These are phyloP conservation scores for Pseudomyrmex dendroicus DNA, from an alignment of 1,140 invertebrate species.

Conservation along the genomic window DNA sequence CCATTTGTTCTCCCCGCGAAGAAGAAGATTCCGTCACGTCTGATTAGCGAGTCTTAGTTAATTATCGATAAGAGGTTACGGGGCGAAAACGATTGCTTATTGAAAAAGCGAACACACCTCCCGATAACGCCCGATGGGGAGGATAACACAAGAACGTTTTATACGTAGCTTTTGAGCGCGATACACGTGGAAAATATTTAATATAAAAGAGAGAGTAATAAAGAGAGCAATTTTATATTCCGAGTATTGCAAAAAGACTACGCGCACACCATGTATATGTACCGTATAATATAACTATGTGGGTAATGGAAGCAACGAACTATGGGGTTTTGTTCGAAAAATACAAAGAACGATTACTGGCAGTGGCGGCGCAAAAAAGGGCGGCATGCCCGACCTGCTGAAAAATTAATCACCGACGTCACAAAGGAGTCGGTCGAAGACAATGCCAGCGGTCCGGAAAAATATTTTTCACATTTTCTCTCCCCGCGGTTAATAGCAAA, in stretches of 20 bases:
- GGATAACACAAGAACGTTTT: not conserved
- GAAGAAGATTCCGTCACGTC: slow-evolving; percentile 20
- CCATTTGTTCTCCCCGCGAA: slow-evolving; percentile 77
- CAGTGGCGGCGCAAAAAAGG: slow-evolving; percentile 48
- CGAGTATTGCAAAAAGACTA: slow-evolving; percentile 33
- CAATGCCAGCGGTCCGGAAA: slow-evolving; percentile 75
- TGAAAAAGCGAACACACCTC: too few relatives aligned
- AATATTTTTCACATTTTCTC: slow-evolving; percentile 75
- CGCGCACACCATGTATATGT: not conserved
- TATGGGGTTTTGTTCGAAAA: slow-evolving; percentile 57
- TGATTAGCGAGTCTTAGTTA: slow-evolving; percentile 60
- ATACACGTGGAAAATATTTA: slow-evolving; percentile 34
- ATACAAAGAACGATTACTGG: slow-evolving; percentile 60
- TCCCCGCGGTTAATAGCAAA: slow-evolving; percentile 57
- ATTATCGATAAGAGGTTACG: slow-evolving; percentile 50
- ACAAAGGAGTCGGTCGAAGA: slow-evolving; percentile 73
- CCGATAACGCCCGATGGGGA: not conserved
- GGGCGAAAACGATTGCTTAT: not conserved
- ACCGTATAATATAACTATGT: slow-evolving; percentile 51
- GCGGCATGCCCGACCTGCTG: slow-evolving; percentile 54
- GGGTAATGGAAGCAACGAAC: slow-evolving; percentile 59
- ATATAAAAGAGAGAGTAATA: slow-evolving; percentile 20
- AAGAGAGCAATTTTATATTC: slow-evolving; percentile 49
- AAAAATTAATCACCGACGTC: slow-evolving; percentile 79
- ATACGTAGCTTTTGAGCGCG: not conserved